Base-by-base conservation (phyloP, 2,888 invertebrate genomes). In the Petrolisthes cinctipes region DNA sequence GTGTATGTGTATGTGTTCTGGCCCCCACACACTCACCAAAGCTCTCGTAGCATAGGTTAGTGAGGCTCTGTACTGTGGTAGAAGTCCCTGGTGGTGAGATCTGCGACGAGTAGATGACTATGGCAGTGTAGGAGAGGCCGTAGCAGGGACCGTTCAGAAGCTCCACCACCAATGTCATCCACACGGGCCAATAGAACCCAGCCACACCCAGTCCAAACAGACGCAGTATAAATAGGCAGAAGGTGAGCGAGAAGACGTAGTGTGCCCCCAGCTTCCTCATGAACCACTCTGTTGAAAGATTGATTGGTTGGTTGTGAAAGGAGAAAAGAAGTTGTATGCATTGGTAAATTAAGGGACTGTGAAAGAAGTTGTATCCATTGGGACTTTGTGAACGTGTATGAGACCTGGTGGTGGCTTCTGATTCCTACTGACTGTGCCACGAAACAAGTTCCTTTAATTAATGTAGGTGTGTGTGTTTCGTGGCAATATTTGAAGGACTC, bases 71-170 rank as follows among this genome's bases (percentile, higher is more conserved):
- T 9, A 86, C 86, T 0, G 90, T 88, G 51, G 78, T 82, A 4
- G 83, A 86, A 11, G 90, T 88, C 7, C 90, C 88, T 4, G 80
- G 51, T 2, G 88, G 90, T 9, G 86, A 23, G 54, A 88, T 20
- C 5, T 53, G 66, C 4, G 88, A 80, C 5, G 90, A 85, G n/a
- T 88, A 81, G 20, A 88, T 81, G 5, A 86, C 86, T 37, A 80
- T 88, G 51, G 88, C 86, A 5, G 86, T 83, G 83, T 86, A 90
- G 37, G 88, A 86, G 2, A 90, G 75, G 20, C 90, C 88, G 56
- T 90, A 90, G 81, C 90, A 90, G 6, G 88, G 83, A 0, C 90
- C 90, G 23, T 88, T 85, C 4, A 90, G 88, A 11, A 88, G 11
- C 53, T 90, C 90, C 20, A 83, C 88, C 9, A 88, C 53, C 57